Base-by-base conservation (phyloP, 2,113 vertebrate genomes). In the Glaucomys volans region DNA sequence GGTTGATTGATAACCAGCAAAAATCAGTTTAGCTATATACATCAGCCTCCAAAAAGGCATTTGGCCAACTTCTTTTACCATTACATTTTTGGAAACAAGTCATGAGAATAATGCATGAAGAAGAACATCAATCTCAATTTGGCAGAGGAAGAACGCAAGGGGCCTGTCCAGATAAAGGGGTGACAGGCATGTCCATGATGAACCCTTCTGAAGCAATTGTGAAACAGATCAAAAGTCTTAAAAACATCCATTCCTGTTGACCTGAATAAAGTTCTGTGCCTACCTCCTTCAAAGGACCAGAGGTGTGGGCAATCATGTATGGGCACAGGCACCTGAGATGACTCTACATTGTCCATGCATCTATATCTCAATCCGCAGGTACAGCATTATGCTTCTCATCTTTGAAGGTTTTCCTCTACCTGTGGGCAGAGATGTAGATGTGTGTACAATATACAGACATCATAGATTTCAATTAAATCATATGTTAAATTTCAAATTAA, bases 121-220 rank as follows among this genome's bases (percentile, higher is more conserved):
- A 80, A 71, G 44, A 71, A 16, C 1, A 5, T 18, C 7, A 17
- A 5, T 32, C 59, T 90, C 22, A 13, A 37, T 76, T 40, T 17
- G 37, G 12, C 35, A 18, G 64, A 11, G 18, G 13, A 7, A 12
- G 30, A 64, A 1, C 4, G 44, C 4, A 20, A 74, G 24, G 32
- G 10, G 0, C 32, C 20, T 2, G 0, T 4, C 52, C 16, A 35
- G 8, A 17, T 37, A 37, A 4, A 28, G 26, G 3, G 8, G 13
- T 59, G 35, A 79, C 37, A 11, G 17, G 35, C 50, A 4, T 1
- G 18, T 14, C 26, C 9, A 5, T 2, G 32, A 20, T 52, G 40
- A 40, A 14, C 28, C 26, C 40, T 24, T 50, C 6, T 30, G 66
- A 47, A 42, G 50, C 20, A 26, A 35, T 28, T 62, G 14, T 20